A percentile compares a stretch with the other conserved stretches of the same genome.
Conservation (phyloP, 1,140 invertebrate species). For the Drosophila virilis region DNA sequence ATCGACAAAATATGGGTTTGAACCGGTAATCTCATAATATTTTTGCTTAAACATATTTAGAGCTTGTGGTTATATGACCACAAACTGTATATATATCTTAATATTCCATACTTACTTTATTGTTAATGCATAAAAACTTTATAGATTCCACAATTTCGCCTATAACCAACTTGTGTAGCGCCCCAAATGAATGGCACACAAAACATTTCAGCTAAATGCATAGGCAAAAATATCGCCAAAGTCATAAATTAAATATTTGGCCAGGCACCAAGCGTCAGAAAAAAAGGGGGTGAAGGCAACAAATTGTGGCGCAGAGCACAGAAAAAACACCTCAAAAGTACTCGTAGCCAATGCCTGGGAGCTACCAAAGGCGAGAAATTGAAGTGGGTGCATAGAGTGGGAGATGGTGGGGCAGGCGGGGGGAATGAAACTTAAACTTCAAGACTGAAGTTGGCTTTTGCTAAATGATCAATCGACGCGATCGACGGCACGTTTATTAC, state of each 20-base stretch:
- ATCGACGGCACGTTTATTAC: slow-evolving; percentile 67
- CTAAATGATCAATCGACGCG: slow-evolving; percentile 80
- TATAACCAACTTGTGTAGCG: slow-evolving; percentile 35
- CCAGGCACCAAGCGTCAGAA: slow-evolving; percentile 15
- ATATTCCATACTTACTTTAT: no score
- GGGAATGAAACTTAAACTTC: not conserved
- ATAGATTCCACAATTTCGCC: not conserved
- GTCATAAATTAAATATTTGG: slow-evolving; percentile 83
- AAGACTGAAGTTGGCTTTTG: slow-evolving; percentile 31
- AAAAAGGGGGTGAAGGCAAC: slow-evolving; percentile 60
- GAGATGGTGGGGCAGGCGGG: not conserved
- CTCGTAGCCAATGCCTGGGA: slow-evolving; percentile 54
- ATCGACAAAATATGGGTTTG: no score
- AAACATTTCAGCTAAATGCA: slow-evolving; percentile 34
- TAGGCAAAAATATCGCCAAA: slow-evolving; percentile 68
- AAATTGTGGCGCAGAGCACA: slow-evolving; percentile 43
- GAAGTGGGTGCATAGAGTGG: slow-evolving; percentile 6
- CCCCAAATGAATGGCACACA: slow-evolving; percentile 46
- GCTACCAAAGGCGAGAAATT: slow-evolving; percentile 47
- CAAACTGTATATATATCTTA: no score
- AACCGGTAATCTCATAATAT: no score
- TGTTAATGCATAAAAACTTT: no score
- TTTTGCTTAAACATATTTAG: no score
- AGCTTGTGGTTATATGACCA: no score
- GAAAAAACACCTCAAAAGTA: slow-evolving; percentile 60